Conservation (phyloP, 2,113 vertebrate genomes). For the Pycnonotus jocosus region DNA sequence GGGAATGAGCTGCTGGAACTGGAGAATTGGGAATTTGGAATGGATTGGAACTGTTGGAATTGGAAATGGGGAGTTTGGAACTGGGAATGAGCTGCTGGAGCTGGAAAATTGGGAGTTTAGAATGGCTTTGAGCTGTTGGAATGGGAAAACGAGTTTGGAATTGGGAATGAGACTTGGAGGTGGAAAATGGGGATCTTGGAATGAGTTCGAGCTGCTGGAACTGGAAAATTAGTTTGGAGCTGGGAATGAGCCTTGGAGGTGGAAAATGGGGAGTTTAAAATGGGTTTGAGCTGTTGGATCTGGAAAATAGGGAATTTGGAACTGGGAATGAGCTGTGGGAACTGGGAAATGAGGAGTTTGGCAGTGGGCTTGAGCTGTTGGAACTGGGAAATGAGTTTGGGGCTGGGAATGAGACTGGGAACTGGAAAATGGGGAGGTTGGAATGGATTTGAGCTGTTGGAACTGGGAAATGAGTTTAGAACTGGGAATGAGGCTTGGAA, state of each 20-base stretch:
- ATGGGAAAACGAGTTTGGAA: neutral
- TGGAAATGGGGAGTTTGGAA: neutral
- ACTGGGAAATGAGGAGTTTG: neutral
- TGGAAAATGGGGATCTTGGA: neutral
- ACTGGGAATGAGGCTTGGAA: accelerated
- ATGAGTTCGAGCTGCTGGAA: neutral
- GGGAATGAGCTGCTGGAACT: too few species aligned
- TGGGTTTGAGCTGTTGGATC: neutral
- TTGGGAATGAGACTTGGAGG: neutral
- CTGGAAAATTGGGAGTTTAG: neutral
- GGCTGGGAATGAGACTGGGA: too few species aligned
- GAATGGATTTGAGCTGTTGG: neutral
- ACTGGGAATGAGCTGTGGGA: neutral
- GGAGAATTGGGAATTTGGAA: neutral
- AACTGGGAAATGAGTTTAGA: neutral
- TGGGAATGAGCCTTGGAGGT: accelerated
- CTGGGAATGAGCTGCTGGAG: neutral
- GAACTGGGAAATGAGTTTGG: neutral
- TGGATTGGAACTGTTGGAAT: too few species aligned
- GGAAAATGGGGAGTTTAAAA: neutral
- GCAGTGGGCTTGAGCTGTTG: neutral
- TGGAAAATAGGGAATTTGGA: neutral
- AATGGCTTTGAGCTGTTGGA: neutral
- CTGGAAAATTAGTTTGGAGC: neutral
- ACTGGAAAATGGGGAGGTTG: accelerated